Conservation (phyloP, 2,888 invertebrate genomes). For the Clanis bilineata region DNA sequence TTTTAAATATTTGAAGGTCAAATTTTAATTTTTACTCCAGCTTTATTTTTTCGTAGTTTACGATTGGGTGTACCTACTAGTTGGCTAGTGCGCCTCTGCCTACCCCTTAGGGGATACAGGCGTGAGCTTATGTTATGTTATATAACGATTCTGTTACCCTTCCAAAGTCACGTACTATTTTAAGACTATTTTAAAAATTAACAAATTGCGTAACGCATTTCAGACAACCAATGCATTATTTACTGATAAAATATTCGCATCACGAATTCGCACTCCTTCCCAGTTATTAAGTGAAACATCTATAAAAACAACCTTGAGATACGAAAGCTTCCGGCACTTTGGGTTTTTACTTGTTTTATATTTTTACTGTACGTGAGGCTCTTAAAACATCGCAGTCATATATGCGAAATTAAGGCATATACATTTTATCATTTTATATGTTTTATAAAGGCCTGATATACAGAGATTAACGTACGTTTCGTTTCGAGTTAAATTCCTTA, state of each 20-base stretch:
- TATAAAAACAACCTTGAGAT: slow-evolving; percentile 2
- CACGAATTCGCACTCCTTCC: not conserved
- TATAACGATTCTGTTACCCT: too few species aligned
- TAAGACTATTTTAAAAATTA: too few species aligned
- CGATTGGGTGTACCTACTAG: too few species aligned
- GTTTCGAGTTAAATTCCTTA: too few species aligned
- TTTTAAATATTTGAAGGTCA: too few species aligned
- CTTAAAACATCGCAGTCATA: not conserved
- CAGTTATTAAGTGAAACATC: slow-evolving; percentile 8
- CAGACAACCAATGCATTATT: not conserved
- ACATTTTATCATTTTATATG: not conserved
- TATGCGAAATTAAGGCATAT: not conserved
- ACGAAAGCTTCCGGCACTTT: slow-evolving; percentile 1
- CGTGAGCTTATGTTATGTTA: too few species aligned
- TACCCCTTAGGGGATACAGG: too few species aligned
- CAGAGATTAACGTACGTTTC: not conserved
- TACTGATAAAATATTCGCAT: not conserved
- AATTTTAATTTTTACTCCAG: too few species aligned
- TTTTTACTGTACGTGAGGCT: not conserved
- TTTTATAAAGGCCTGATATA: not conserved
- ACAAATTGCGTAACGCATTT: not conserved
- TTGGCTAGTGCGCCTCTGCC: too few species aligned
- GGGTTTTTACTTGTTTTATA: not conserved
- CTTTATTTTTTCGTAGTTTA: too few species aligned
- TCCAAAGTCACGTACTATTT: too few species aligned